These are phyloP conservation scores for Exocentrus adspersus DNA, from an alignment of 2,888 invertebrate genomes.

Conservation along the genomic window DNA sequence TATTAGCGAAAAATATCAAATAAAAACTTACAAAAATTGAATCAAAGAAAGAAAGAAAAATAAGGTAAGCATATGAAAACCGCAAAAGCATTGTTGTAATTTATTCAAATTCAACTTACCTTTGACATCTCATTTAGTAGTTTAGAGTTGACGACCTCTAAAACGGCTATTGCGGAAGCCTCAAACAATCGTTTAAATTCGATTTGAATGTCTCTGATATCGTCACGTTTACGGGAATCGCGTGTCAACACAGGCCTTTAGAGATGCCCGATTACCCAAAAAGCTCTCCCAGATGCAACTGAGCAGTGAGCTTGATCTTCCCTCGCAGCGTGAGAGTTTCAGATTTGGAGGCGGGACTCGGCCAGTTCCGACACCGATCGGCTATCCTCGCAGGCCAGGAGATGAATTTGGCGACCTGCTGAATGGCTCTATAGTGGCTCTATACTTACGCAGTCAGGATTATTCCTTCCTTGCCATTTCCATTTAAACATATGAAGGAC, in stretches of 20 bases:
- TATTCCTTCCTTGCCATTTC: neutral
- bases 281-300: conserved; percentile 28
- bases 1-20: neutral
- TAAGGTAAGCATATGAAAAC: neutral
- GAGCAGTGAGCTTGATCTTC: conserved; percentile 22
- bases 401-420: conserved; percentile 24
- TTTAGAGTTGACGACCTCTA: neutral
- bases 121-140: neutral
- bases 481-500: neutral
- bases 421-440: conserved; percentile 24
- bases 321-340: conserved; percentile 21
- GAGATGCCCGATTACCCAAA: conserved; percentile 14
- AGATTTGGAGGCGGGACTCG: conserved; percentile 30
- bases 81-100: neutral
- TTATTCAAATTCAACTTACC: neutral
- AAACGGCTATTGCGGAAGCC: neutral
- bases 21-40: neutral
- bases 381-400: neutral
- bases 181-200: neutral
- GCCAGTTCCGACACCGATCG: conserved; percentile 1
- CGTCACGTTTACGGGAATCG: conserved; percentile 21
- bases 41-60: neutral
- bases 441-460: conserved; percentile 20
- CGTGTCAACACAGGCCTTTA: neutral
- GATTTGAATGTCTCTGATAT: neutral